phyloP scores from a whole-genome alignment of 2,888 invertebrate genomes.

The Atethmia centrago region DNA sequence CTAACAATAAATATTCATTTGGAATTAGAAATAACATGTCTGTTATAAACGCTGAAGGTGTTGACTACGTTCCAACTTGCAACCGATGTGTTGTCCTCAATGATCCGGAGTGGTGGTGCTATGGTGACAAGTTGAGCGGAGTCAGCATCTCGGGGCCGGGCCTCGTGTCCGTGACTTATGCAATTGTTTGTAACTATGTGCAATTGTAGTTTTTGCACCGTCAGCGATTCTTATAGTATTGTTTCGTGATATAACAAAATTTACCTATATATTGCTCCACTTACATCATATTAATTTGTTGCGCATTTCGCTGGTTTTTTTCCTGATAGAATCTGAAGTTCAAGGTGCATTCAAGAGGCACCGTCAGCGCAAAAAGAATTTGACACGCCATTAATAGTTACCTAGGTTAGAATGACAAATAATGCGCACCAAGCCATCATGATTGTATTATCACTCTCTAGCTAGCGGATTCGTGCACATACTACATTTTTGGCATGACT shows the following conservation, averaged over 20 bases:
- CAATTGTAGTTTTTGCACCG: background rate
- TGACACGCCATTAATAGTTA: background rate
- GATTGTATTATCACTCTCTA: background rate
- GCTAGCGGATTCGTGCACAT: slow-evolving; percentile 9
- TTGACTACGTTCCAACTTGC: background rate
- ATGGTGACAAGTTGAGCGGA: background rate
- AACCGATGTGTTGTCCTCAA: background rate
- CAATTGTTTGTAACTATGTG: background rate
- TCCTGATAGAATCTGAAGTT: background rate
- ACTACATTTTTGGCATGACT: slow-evolving; percentile 34
- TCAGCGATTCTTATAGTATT: background rate
- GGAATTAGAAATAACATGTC: background rate
- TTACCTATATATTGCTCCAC: background rate
- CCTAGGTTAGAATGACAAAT: background rate
- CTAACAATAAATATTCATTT: slow-evolving; percentile 1
- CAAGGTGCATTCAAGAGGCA: background rate
- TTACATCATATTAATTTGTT: background rate
- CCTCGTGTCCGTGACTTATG: background rate
- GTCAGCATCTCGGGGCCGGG: background rate
- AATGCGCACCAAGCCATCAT: background rate
- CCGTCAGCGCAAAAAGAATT: too few species aligned
- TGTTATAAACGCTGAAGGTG: slow-evolving; percentile 5
- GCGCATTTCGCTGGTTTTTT: background rate
- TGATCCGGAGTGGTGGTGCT: background rate
- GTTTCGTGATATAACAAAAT: background rate